These are phyloP conservation scores for Drosophila saltans DNA, from an alignment of 1,140 invertebrate genomes.

Conservation along the genomic window DNA sequence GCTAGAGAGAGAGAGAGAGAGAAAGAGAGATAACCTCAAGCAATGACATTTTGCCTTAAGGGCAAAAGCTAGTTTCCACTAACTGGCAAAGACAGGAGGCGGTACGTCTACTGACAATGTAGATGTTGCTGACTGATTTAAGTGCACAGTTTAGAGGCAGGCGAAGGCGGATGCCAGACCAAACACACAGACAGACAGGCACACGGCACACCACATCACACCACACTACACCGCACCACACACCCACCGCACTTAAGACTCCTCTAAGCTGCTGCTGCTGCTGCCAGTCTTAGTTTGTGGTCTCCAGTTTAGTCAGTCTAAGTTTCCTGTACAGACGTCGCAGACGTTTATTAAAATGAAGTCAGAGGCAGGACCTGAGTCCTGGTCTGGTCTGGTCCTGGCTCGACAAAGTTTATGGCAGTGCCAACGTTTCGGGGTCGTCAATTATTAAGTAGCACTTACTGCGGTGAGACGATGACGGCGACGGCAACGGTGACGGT, in stretches of 20 bases:
- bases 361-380: constrained; percentile 9
- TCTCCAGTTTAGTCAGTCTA: constrained; percentile 9
- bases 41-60: constrained; percentile 7
- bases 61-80: background rate
- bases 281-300: constrained; percentile 12
- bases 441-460: constrained; percentile 25
- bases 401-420: constrained; percentile 17
- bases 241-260: constrained; percentile 16
- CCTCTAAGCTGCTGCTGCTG: constrained; percentile 8
- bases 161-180: constrained; percentile 8
- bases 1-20: background rate
- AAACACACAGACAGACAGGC: background rate
- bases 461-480: constrained; percentile 13
- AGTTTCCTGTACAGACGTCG: constrained; percentile 21
- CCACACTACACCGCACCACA: background rate
- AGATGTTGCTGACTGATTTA: constrained; percentile 18
- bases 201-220: no score
- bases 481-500: background rate
- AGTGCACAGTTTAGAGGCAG: constrained; percentile 19
- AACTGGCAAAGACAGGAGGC: constrained; percentile 2
- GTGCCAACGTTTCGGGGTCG: constrained; percentile 17
- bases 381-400: background rate
- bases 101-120: constrained; percentile 14
- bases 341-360: constrained; percentile 23
- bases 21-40: constrained; percentile 1